phyloP scores from a whole-genome alignment of 2,113 vertebrate genomes.

The Naja naja region DNA sequence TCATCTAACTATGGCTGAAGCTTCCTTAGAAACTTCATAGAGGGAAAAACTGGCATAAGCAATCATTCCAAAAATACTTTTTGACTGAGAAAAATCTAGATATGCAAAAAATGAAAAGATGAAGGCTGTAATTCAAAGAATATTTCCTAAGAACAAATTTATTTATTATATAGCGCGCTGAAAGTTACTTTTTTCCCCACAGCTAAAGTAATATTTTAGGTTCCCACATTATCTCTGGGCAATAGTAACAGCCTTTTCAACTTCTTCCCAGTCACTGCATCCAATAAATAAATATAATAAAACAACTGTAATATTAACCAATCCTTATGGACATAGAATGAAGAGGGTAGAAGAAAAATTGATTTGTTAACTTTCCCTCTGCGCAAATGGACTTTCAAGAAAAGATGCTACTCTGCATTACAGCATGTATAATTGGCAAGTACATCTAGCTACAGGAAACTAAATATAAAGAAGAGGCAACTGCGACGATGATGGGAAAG shows the following conservation, averaged over 20 bases:
- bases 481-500: neutral
- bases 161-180: neutral
- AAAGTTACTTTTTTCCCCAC: neutral
- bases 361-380: neutral
- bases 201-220: neutral
- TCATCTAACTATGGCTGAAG: neutral
- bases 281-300: neutral
- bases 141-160: neutral
- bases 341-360: neutral
- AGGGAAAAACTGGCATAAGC: neutral
- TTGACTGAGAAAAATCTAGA: neutral
- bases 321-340: neutral
- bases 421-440: neutral
- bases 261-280: neutral
- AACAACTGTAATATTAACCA: neutral
- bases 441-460: neutral
- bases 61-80: neutral
- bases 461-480: neutral
- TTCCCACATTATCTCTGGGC: neutral
- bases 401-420: neutral
- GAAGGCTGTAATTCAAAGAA: neutral
- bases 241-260: neutral
- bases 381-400: neutral
- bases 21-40: neutral
- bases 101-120: neutral